Evolutionary conservation across 1,140 invertebrate species (phyloP), one percentile per base, ranked within the genome.

Genomic region (Halictus rubicundus): DNA sequence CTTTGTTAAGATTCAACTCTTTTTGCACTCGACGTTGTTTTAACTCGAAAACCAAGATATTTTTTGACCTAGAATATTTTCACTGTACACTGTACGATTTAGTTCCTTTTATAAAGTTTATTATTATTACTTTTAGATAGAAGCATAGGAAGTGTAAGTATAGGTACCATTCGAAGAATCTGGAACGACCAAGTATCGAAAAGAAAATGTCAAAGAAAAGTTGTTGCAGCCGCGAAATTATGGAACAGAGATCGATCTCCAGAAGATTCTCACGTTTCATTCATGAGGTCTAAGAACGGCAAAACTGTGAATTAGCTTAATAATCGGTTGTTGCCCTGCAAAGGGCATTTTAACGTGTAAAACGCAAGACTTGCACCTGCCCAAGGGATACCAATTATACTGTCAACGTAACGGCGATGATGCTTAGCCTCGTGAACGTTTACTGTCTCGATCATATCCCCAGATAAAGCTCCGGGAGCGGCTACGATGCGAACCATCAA

Each of bases 361-460:
- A 77, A 14, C 21, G 32, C 42, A 60, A 69, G 66, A 39, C 42
- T n/a, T 63, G 46, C 75, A 39, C 66, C 57, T 63, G 66, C 60
- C 75, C 59, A 10, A 32, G 8, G 4, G 32, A 52, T 37, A 60
- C 39, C 75, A 68, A 77, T 77, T 77, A 77, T 60, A 61, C 42
- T 60, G 75, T 69, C 64, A 69, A 46, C 59, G 46, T 63, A 25
- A 52, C 27, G 46, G 32, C 46, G 27, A 39, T 39, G 66, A 69
- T 52, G 57, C 59, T 68, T 57, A 60, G 21, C n/a, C 21, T 23
- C 27, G 42, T 7, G 23, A 59, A 69, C 37, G 21, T 52, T 61
- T 16, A 39, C 57, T 69, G 27, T 46, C 21, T n/a, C 54, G 54
- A 68, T 69, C 57, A 46, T 61, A 69, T 77, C 21, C 23, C 4